These are phyloP conservation scores for Drosophila mimetica DNA, from an alignment of 2,888 invertebrate genomes.

Conservation along the genomic window DNA sequence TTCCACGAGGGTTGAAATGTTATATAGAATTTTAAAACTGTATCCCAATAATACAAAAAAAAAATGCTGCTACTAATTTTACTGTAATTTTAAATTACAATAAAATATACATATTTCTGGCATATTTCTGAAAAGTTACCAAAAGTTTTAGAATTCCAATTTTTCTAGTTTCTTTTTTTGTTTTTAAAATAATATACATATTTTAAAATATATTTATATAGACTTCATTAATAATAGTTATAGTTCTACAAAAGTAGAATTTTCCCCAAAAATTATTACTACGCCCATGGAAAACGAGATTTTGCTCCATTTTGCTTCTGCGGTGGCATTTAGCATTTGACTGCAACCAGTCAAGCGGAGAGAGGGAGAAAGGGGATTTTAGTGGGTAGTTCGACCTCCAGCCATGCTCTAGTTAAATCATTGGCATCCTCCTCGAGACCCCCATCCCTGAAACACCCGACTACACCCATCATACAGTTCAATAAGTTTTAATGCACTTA, in stretches of 20 bases:
- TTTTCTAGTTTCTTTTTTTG: no score
- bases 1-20: background rate
- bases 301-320: constrained; percentile 37
- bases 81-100: no score
- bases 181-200: no score
- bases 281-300: background rate
- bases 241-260: no score
- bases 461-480: constrained; percentile 58
- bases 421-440: constrained; percentile 51
- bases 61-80: no score
- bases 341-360: constrained; percentile 64
- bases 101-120: no score
- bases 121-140: no score
- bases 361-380: constrained; percentile 1
- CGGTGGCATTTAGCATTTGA: constrained; percentile 78
- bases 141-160: no score
- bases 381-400: background rate
- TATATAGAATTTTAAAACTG: no score
- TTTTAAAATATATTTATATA: no score
- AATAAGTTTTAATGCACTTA: constrained; percentile 80
- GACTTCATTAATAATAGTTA: no score
- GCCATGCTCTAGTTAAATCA: constrained; percentile 71
- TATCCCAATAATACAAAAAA: no score
- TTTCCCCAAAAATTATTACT: background rate
- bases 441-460: background rate